Base-by-base conservation (phyloP, 2,888 invertebrate genomes). In the Ormyrus rosae region DNA sequence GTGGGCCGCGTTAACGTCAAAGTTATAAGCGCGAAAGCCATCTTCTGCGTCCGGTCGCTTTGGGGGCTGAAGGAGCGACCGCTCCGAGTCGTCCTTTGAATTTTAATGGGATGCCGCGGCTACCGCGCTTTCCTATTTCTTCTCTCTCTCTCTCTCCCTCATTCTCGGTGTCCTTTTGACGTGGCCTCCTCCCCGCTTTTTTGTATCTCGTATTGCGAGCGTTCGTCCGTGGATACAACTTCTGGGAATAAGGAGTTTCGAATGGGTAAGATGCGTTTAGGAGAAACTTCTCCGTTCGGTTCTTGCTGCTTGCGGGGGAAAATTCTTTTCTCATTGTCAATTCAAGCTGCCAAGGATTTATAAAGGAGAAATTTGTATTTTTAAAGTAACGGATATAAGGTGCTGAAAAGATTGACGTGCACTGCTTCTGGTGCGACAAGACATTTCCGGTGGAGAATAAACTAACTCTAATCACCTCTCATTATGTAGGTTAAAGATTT, bases 21-120 rank as follows among this genome's bases (percentile, higher is more conserved):
- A 82, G 75, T 76, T 82, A 75, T 78, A 78, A 78, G 72, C 81
- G 70, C 78, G 70, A 82, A 76, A 73, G 65, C 79, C 81, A 81
- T 79, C 80, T 64, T 69, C 56, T 6, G 55, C 46, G 70, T 65
- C 72, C 67, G 58, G 60, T 48, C 63, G 67, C 67, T 72, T 13
- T 19, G 51, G 68, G 55, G 50, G 51, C 19, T 19, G 0, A 19
- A 19, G 19, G 19, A 19, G 19, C 19, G 19, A 19, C 19, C 19
- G 19, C 1, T 19, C 50, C 76, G 63, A 65, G 55, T 48, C 77
- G 75, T 79, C 82, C 81, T 79, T 83, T 82, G 83, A 84, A 84
- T 84, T 84, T 84, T 84, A 82, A 84, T 83, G 78, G 75, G 75
- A 76, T 80, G 60, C 74, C 11, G 61, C 53, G 9, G 58, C 80